A percentile compares a stretch with the other conserved stretches of the same genome.
Evolutionary conservation across 2,797 vertebrate genomes (phyloP).

Genomic region (Tolypeutes matacus): DNA sequence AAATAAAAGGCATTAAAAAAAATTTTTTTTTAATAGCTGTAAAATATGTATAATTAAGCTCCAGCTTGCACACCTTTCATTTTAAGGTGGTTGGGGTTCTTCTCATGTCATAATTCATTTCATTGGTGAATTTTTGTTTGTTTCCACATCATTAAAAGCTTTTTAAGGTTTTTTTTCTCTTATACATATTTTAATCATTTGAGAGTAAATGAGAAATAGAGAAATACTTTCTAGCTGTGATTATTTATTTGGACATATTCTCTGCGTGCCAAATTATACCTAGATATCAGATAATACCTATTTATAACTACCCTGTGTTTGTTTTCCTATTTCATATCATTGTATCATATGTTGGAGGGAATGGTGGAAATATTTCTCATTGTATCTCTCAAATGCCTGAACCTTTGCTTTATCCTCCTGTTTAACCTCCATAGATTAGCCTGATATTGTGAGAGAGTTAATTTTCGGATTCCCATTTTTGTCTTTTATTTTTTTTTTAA

Average conservation of each 20-base stretch:
- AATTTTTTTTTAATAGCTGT: too few species aligned
- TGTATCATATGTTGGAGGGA: background rate
- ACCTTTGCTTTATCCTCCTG: background rate
- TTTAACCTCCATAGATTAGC: background rate
- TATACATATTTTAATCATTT: constrained; percentile 25
- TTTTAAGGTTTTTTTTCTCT: constrained; percentile 53
- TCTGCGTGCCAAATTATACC: constrained; percentile 7
- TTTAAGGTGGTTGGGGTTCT: constrained; percentile 17
- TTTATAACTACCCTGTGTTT: background rate
- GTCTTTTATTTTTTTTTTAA: background rate
- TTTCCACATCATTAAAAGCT: constrained; percentile 54
- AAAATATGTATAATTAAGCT: constrained; percentile 40
- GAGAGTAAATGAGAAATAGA: constrained; percentile 30
- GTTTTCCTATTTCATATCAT: background rate
- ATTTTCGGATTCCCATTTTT: background rate
- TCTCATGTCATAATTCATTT: constrained; percentile 36
- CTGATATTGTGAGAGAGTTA: background rate
- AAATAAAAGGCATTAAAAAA: too few species aligned
- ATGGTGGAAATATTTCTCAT: background rate
- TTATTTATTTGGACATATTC: constrained; percentile 28
- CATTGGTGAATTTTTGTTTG: background rate
- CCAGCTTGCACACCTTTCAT: constrained; percentile 9
- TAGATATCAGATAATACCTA: background rate
- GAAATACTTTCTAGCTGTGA: background rate
- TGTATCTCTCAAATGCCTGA: background rate